A percentile compares a stretch with the other conserved stretches of the same genome.
Evolutionary conservation across 2,797 vertebrate genomes (phyloP).

Genomic region (Hemitrygon akajei): DNA sequence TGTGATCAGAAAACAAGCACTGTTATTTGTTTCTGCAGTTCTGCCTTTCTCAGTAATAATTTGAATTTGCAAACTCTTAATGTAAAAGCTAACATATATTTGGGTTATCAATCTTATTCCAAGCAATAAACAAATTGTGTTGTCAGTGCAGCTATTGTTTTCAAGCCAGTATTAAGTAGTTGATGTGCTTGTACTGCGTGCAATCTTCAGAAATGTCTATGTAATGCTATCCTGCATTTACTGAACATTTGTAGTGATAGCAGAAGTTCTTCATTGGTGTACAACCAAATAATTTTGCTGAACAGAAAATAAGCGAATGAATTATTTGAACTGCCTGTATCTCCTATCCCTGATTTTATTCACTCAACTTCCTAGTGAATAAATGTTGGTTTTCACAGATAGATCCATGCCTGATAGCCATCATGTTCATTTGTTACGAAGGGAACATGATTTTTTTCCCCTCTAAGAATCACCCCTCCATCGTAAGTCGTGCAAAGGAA

Average conservation of each 20-base stretch:
- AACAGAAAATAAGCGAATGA: conserved; percentile 43
- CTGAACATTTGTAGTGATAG: conserved; percentile 44
- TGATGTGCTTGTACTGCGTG: conserved; percentile 24
- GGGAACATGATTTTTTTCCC: background rate
- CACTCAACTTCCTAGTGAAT: conserved; percentile 53
- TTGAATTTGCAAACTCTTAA: background rate
- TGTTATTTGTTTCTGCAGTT: background rate
- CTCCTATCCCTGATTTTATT: conserved; percentile 46
- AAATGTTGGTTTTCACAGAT: conserved; percentile 52
- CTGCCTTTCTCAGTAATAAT: background rate
- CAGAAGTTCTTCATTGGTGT: conserved; percentile 46
- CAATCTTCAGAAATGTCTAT: conserved; percentile 28
- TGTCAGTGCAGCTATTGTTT: background rate
- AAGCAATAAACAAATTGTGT: background rate
- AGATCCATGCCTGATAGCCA: conserved; percentile 44
- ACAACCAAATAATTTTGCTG: conserved; percentile 49
- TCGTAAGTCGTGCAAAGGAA: background rate
- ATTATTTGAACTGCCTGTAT: conserved; percentile 56
- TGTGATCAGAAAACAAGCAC: background rate
- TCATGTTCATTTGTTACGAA: background rate
- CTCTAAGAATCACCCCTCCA: background rate
- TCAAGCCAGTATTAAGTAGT: conserved; percentile 40
- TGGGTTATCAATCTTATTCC: too few species aligned
- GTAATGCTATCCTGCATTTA: conserved; percentile 41
- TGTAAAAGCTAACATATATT: background rate